These are phyloP conservation scores for Fragum whitleyi DNA, from an alignment of 2,888 invertebrate species.

Conservation along the genomic window DNA sequence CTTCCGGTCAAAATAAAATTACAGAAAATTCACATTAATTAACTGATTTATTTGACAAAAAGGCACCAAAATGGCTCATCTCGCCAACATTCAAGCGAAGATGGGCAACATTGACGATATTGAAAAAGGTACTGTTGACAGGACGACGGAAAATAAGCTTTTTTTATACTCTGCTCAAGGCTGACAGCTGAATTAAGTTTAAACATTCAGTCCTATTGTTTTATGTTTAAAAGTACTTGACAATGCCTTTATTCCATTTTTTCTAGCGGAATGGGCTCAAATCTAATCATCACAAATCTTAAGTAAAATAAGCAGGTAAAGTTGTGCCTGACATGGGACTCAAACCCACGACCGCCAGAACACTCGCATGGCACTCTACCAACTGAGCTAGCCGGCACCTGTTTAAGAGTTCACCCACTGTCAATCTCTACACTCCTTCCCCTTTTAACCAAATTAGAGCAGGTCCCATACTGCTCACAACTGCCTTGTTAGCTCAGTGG, in stretches of 20 bases:
- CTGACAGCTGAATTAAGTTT: neutral
- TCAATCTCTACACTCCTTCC: too few species aligned
- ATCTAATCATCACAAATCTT: too few species aligned
- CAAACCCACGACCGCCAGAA: too few species aligned
- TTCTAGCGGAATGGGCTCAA: too few species aligned
- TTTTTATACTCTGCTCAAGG: neutral
- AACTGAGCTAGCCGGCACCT: too few species aligned
- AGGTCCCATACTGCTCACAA: too few species aligned
- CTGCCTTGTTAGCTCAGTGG: too few species aligned
- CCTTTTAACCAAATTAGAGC: too few species aligned
- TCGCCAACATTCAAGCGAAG: slow-evolving; percentile 68
- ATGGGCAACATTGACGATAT: slow-evolving; percentile 78
- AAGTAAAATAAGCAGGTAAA: too few species aligned
- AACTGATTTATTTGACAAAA: neutral
- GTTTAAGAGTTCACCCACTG: too few species aligned
- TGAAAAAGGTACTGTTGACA: slow-evolving; percentile 69
- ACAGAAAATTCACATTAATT: neutral
- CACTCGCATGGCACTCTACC: too few species aligned
- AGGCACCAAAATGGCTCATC: slow-evolving; percentile 55
- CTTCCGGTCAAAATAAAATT: slow-evolving; percentile 51
- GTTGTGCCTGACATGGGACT: neutral
- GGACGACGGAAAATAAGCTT: neutral
- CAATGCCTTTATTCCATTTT: too few species aligned
- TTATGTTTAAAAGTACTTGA: neutral
- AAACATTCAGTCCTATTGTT: neutral